Evolutionary conservation across 2,797 vertebrate species (phyloP).

Genomic region (Danio jaintianensis): DNA sequence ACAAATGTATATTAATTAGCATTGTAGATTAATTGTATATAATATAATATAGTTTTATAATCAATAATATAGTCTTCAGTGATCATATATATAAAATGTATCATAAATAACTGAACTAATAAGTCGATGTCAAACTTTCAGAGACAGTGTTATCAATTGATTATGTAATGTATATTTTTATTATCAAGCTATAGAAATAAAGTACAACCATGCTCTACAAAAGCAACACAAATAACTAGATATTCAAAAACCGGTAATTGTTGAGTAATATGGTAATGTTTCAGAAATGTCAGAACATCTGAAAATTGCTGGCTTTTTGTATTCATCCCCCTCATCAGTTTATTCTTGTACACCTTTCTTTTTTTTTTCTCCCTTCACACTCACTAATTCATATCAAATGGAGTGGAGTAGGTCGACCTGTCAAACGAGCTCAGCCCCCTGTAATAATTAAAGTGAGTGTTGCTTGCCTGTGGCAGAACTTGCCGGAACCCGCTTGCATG

Average conservation of each 20-base stretch:
- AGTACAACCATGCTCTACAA: no score
- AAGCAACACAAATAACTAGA: background rate
- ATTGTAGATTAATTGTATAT: background rate
- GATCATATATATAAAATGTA: no score
- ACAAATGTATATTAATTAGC: no score
- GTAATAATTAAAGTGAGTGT: slow-evolving; percentile 63
- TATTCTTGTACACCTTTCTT: background rate
- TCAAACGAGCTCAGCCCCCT: slow-evolving; percentile 57
- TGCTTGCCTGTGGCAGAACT: slow-evolving; percentile 40
- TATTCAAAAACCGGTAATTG: background rate
- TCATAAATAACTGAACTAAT: no score
- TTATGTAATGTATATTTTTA: no score
- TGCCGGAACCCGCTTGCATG: slow-evolving; percentile 44
- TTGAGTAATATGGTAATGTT: no score
- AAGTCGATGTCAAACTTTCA: no score
- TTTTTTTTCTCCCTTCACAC: slow-evolving; percentile 35
- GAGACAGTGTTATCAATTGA: no score
- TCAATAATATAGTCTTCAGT: no score
- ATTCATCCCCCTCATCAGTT: background rate
- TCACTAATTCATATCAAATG: slow-evolving; percentile 57
- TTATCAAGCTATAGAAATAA: no score
- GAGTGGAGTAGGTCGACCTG: slow-evolving; percentile 58
- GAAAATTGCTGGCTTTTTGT: background rate
- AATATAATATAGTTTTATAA: no score
- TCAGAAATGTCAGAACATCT: background rate